These are phyloP conservation scores for Prionailurus viverrinus DNA, from an alignment of 2,113 vertebrate species.

Conservation along the genomic window DNA sequence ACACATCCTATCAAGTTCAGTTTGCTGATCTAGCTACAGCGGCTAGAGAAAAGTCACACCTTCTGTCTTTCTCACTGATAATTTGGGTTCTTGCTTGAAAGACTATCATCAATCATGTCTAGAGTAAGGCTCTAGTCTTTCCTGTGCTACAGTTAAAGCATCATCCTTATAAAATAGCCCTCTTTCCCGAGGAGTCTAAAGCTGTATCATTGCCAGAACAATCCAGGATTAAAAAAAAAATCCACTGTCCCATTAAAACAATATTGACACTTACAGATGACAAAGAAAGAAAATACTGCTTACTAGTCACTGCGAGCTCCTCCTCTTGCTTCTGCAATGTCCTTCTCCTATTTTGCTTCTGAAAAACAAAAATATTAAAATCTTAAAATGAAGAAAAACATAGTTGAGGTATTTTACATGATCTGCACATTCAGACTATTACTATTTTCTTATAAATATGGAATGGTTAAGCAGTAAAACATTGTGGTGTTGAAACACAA, in stretches of 20 bases:
- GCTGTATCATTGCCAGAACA: conserved; percentile 12
- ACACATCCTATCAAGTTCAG: background rate
- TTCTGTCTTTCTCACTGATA: conserved; percentile 51
- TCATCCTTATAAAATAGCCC: conserved; percentile 25
- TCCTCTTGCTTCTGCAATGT: background rate
- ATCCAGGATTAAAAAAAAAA: background rate
- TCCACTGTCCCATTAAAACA: background rate
- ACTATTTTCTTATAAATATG: conserved; percentile 4
- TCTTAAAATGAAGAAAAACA: conserved; percentile 38
- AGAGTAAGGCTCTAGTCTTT: background rate
- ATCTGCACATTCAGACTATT: background rate
- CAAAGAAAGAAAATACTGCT: background rate
- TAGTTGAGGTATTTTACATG: background rate
- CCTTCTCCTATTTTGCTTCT: background rate
- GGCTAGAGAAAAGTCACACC: conserved; percentile 5
- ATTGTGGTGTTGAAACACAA: background rate
- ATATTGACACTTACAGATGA: background rate
- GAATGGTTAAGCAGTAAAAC: background rate
- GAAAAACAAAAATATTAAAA: background rate
- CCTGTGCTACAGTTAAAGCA: background rate
- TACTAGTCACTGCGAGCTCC: background rate
- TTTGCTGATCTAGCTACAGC: conserved; percentile 27
- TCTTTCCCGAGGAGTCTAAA: background rate
- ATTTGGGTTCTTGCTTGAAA: conserved; percentile 43
- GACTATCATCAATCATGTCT: conserved; percentile 51